phyloP scores from a whole-genome alignment of 2,797 vertebrate genomes.

The Lepilemur septentrionalis region DNA sequence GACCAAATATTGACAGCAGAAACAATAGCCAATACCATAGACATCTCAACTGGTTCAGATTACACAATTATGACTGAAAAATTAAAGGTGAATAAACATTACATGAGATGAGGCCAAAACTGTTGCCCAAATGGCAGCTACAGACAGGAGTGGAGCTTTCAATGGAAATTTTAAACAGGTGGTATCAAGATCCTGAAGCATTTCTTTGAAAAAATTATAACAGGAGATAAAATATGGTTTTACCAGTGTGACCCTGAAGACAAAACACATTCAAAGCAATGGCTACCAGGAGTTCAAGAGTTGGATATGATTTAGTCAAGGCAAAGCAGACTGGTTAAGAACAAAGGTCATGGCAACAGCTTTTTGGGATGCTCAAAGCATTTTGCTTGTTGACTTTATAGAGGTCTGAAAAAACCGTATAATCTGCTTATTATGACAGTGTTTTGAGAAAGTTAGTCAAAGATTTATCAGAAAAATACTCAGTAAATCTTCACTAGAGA shows the following conservation, averaged over 20 bases:
- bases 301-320: not conserved
- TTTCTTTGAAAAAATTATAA: not conserved
- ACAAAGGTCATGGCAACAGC: not conserved
- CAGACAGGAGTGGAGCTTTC: not conserved
- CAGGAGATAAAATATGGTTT: not conserved
- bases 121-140: not conserved
- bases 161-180: not conserved
- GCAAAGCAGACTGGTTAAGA: not conserved
- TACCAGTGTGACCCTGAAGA: not conserved
- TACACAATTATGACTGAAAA: not conserved
- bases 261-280: not conserved
- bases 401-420: not conserved
- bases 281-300: not conserved
- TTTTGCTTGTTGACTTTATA: not conserved
- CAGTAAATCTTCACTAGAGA: not conserved
- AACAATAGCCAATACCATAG: not conserved
- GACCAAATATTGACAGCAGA: not conserved
- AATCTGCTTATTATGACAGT: not conserved
- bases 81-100: not conserved
- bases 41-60: not conserved
- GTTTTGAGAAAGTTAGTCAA: no score
- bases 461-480: no score
- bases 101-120: not conserved
- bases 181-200: not conserved
- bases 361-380: not conserved